Conservation (phyloP, 2,113 vertebrate genomes). For the Carettochelys insculpta region DNA sequence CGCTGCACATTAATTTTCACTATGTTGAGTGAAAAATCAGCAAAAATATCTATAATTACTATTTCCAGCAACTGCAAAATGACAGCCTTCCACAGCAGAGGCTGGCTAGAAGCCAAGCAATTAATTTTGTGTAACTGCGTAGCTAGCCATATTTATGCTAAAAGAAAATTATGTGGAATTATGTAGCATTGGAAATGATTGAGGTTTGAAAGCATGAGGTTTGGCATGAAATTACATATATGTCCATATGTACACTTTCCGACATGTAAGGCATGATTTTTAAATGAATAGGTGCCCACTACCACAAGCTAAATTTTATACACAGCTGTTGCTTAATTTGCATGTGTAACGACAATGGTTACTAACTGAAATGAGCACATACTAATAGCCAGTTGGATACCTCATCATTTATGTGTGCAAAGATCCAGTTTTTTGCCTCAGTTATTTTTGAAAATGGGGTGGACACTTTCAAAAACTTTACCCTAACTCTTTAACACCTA, state of each 20-base stretch:
- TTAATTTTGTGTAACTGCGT: neutral
- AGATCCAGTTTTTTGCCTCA: neutral
- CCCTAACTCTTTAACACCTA: neutral
- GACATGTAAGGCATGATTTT: neutral
- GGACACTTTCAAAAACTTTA: neutral
- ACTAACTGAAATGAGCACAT: neutral
- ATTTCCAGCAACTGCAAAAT: neutral
- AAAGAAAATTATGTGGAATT: neutral
- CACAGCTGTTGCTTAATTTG: neutral
- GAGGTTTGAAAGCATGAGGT: neutral
- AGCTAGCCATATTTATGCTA: neutral
- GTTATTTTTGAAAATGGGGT: neutral
- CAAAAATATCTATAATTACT: neutral
- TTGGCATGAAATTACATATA: neutral
- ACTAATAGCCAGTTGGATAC: neutral
- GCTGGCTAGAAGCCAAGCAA: neutral
- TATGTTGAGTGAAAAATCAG: neutral
- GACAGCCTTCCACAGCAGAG: neutral
- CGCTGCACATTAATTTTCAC: neutral
- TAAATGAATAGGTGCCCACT: neutral
- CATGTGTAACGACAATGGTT: neutral
- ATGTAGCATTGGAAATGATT: neutral
- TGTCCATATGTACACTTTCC: neutral
- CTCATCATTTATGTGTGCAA: neutral
- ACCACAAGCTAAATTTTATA: neutral